Conservation (phyloP, 2,888 invertebrate species). For the Agrypnus murinus region DNA sequence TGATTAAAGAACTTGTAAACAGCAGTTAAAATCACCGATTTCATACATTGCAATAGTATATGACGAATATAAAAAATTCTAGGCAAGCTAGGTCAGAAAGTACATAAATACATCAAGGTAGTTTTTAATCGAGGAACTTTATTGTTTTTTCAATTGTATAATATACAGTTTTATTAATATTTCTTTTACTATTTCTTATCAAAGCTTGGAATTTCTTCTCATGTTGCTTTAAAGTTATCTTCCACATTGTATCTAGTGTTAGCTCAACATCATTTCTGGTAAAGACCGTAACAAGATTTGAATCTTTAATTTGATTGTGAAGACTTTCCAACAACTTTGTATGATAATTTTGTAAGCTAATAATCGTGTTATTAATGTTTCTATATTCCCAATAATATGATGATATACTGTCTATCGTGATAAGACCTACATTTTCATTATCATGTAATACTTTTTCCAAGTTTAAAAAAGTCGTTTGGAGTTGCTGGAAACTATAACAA, state of each 20-base stretch:
- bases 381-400: slow-evolving; percentile 72
- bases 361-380: slow-evolving; percentile 36
- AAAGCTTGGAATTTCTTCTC: slow-evolving; percentile 18
- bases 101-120: no score
- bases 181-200: slow-evolving; percentile 4
- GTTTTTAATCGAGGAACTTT: no score
- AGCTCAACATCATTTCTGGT: slow-evolving; percentile 18
- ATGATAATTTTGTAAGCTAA: slow-evolving; percentile 42
- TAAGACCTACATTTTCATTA: slow-evolving; percentile 68
- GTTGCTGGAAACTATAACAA: slow-evolving; percentile 68
- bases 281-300: slow-evolving; percentile 33
- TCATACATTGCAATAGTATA: no score
- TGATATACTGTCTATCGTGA: slow-evolving; percentile 73
- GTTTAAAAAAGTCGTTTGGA: slow-evolving; percentile 65
- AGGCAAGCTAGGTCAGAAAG: no score
- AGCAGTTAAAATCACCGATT: no score
- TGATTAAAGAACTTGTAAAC: no score
- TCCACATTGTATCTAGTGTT: neutral
- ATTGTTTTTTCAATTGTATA: slow-evolving; percentile 22
- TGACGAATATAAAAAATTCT: no score
- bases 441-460: slow-evolving; percentile 68
- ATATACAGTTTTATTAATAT: neutral
- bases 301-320: slow-evolving; percentile 23
- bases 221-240: slow-evolving; percentile 1
- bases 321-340: slow-evolving; percentile 34